These are phyloP conservation scores for Solen grandis DNA, from an alignment of 1,140 invertebrate species.

Conservation along the genomic window DNA sequence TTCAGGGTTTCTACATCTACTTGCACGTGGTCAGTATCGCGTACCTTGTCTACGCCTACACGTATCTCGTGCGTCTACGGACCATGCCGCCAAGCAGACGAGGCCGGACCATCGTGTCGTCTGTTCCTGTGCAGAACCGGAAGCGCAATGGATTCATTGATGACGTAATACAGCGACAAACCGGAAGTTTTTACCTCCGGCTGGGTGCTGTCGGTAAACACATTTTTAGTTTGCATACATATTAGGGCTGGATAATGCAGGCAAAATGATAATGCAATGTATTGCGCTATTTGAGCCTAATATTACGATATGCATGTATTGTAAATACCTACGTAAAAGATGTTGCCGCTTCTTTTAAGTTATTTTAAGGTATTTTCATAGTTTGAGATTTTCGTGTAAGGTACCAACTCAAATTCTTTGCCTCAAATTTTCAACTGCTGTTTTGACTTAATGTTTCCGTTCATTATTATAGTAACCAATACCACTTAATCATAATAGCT, in stretches of 20 bases:
- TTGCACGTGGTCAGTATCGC: constrained; percentile 96
- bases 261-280: not conserved
- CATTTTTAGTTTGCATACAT: not conserved
- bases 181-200: constrained; percentile 96
- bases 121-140: constrained; percentile 17
- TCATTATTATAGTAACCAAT: too few species aligned
- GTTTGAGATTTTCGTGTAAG: not conserved
- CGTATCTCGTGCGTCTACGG: constrained; percentile 88
- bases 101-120: constrained; percentile 33
- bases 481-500: too few species aligned
- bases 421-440: too few species aligned
- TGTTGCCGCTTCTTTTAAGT: too few species aligned
- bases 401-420: too few species aligned
- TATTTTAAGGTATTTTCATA: not conserved
- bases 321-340: too few species aligned
- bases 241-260: not conserved
- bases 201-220: constrained; percentile 95
- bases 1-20: constrained; percentile 97
- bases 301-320: not conserved
- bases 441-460: too few species aligned
- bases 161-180: constrained; percentile 57
- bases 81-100: constrained; percentile 35
- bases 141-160: constrained; percentile 29
- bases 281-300: not conserved
- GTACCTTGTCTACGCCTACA: constrained; percentile 97